Conservation (phyloP, 2,797 vertebrate species). For the Florisuga fusca region DNA sequence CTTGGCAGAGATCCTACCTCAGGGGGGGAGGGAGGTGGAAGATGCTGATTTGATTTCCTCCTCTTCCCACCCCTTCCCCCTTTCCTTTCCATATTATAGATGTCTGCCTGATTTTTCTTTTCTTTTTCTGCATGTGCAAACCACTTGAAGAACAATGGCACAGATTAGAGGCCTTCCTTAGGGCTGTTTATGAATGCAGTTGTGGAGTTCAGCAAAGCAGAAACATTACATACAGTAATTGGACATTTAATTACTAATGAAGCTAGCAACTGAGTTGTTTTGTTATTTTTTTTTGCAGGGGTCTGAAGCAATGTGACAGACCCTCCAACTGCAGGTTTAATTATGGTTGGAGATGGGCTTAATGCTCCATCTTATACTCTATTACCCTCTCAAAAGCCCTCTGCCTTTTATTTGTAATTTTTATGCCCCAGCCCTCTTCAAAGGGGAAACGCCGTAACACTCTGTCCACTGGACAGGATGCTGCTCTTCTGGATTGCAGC, state of each 20-base stretch:
- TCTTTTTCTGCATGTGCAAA: slow-evolving; percentile 80
- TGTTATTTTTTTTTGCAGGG: slow-evolving; percentile 53
- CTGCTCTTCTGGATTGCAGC: not conserved
- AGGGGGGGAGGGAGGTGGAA: slow-evolving; percentile 45
- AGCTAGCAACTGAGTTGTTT: slow-evolving; percentile 61
- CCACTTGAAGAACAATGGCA: slow-evolving; percentile 84
- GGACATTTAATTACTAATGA: slow-evolving; percentile 81
- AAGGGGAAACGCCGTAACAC: not conserved
- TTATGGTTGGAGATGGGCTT: slow-evolving; percentile 66
- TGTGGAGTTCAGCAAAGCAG: slow-evolving; percentile 79
- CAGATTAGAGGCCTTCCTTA: slow-evolving; percentile 82
- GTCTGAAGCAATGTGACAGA: slow-evolving; percentile 76
- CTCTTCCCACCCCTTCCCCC: slow-evolving; percentile 64
- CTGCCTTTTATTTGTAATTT: slow-evolving; percentile 58
- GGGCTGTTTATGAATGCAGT: slow-evolving; percentile 80
- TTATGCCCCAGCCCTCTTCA: slow-evolving; percentile 11
- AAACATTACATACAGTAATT: slow-evolving; percentile 79
- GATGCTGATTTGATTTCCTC: slow-evolving; percentile 76
- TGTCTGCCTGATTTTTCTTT: slow-evolving; percentile 77
- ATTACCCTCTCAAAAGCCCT: slow-evolving; percentile 59
- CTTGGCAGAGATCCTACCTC: slow-evolving; percentile 77
- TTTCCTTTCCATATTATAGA: slow-evolving; percentile 78
- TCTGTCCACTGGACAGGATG: not conserved
- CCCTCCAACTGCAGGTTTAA: slow-evolving; percentile 72
- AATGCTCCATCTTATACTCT: slow-evolving; percentile 51